Conservation (phyloP, 2,113 vertebrate genomes). For the Canis aureus region DNA sequence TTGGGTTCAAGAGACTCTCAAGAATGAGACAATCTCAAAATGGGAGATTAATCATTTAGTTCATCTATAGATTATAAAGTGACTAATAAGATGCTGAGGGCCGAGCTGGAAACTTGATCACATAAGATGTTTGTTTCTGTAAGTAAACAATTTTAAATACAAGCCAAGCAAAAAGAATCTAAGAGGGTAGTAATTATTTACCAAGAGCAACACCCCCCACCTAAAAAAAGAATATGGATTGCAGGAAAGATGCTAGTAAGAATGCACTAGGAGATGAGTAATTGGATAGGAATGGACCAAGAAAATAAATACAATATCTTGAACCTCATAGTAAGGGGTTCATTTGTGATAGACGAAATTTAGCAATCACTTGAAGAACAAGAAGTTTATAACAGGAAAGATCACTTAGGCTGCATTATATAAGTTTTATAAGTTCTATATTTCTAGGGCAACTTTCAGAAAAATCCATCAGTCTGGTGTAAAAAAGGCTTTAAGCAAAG, state of each 20-base stretch:
- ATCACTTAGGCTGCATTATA: background rate
- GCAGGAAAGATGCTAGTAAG: background rate
- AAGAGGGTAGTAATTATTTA: background rate
- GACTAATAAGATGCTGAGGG: background rate
- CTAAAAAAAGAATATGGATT: background rate
- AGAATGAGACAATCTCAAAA: background rate
- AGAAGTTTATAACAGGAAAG: background rate
- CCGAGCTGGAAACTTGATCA: background rate
- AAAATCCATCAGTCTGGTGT: background rate
- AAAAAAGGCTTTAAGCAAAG: conserved; percentile 34
- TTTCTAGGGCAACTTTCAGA: conserved; percentile 30
- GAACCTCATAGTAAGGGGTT: background rate
- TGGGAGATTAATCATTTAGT: background rate
- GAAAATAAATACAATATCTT: background rate
- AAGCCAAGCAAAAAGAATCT: conserved; percentile 21
- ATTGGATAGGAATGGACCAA: background rate
- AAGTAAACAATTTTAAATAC: conserved; percentile 15
- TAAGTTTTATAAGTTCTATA: background rate
- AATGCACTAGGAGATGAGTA: background rate
- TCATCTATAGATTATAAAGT: background rate
- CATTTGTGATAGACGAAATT: background rate
- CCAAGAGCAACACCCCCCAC: background rate
- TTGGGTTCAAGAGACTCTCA: background rate
- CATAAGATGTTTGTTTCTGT: conserved; percentile 18
- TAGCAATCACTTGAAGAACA: background rate